These are phyloP conservation scores for Trisateles emortualis DNA, from an alignment of 2,888 invertebrate species.

Conservation along the genomic window DNA sequence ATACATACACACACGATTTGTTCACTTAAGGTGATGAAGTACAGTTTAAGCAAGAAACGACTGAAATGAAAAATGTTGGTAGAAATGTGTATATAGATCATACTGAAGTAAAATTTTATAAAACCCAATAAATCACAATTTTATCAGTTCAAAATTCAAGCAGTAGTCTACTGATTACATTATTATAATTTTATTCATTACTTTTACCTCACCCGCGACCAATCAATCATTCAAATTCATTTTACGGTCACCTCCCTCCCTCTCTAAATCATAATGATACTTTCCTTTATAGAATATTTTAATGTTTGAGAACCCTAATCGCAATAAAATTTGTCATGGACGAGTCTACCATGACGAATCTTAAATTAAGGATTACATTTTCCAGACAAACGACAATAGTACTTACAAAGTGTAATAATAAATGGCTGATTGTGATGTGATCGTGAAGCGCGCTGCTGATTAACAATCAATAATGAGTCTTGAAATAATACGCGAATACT, in stretches of 20 bases:
- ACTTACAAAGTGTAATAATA: background rate
- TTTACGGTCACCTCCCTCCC: slow-evolving; percentile 5
- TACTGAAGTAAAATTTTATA: no score
- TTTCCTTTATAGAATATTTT: slow-evolving; percentile 16
- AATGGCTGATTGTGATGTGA: no score
- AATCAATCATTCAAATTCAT: slow-evolving; percentile 12
- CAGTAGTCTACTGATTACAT: background rate
- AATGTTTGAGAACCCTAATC: background rate
- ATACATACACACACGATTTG: no score
- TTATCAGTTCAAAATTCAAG: background rate
- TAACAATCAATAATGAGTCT: no score
- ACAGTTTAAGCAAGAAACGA: no score
- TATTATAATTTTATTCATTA: slow-evolving; percentile 7
- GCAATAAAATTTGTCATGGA: slow-evolving; percentile 7
- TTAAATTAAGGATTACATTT: background rate
- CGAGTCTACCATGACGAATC: slow-evolving; percentile 1
- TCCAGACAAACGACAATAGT: background rate
- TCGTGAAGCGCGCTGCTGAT: no score
- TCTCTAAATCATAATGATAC: slow-evolving; percentile 2
- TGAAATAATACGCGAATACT: no score
- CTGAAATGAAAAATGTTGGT: no score
- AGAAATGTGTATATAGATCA: no score
- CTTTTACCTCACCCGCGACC: slow-evolving; percentile 2
- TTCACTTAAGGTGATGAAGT: no score
- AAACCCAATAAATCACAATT: no score